Evolutionary conservation across 2,888 invertebrate species (phyloP).

Genomic region (Eristalis arbustorum): DNA sequence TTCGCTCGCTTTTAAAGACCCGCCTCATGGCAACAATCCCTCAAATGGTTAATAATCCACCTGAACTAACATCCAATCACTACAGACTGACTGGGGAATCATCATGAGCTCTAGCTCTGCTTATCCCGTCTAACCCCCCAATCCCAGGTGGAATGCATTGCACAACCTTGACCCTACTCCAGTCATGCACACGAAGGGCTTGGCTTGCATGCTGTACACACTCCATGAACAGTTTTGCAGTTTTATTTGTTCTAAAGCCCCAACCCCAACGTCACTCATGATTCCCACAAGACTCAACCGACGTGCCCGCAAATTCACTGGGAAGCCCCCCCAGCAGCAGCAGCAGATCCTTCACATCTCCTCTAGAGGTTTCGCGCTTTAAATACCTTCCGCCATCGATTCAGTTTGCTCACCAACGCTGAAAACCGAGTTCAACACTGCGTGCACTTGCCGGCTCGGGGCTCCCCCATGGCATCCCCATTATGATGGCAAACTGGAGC

Average conservation of each 20-base stretch:
- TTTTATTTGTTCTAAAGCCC: background rate
- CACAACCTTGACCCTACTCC: background rate
- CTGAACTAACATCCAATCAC: no score
- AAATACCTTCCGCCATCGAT: slow-evolving; percentile 7
- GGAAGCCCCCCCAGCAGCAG: background rate
- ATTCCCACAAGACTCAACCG: background rate
- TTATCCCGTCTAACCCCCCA: no score
- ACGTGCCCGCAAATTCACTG: background rate
- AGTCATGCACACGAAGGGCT: background rate
- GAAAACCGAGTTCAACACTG: slow-evolving; percentile 39
- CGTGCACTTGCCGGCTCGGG: slow-evolving; percentile 5
- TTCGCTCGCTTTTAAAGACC: no score
- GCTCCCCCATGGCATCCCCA: background rate
- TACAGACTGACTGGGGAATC: no score
- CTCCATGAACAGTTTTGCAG: background rate
- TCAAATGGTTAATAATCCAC: no score
- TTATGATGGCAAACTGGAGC: slow-evolving; percentile 37
- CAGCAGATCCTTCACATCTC: background rate
- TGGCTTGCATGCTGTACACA: background rate
- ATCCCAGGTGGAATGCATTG: no score
- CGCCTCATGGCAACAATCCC: no score
- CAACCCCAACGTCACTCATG: background rate
- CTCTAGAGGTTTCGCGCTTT: background rate
- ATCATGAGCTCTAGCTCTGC: no score
- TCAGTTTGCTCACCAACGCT: slow-evolving; percentile 27